phyloP scores from a whole-genome alignment of 2,113 vertebrate species.

The Dermatemys mawii region DNA sequence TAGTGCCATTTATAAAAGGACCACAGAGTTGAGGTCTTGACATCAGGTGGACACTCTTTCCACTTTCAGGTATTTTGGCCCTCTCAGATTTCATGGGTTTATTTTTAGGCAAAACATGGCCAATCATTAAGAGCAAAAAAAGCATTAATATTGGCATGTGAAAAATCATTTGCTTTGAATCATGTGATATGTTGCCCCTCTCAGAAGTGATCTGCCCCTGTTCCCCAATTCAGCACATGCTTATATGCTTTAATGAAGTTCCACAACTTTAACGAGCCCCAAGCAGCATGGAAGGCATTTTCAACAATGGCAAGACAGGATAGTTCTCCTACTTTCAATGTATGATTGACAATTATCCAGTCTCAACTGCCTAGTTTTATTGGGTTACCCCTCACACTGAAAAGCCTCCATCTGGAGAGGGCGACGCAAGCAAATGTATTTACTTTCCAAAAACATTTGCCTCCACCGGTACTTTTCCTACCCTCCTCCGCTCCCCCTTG shows the following conservation, averaged over 20 bases:
- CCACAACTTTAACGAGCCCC: not conserved
- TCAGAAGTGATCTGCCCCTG: not conserved
- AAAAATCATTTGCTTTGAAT: not conserved
- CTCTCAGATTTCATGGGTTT: not conserved
- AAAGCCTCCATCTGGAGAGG: not conserved
- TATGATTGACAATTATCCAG: not conserved
- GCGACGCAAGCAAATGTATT: not conserved
- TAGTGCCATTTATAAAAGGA: not conserved
- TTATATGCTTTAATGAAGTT: not conserved
- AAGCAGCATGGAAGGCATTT: not conserved
- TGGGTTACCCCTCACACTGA: not conserved
- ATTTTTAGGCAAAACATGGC: not conserved
- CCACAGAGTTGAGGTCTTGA: not conserved
- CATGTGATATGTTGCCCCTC: no score
- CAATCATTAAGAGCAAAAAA: no score
- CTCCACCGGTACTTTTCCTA: no score
- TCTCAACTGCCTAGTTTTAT: not conserved
- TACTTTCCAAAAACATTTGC: not conserved
- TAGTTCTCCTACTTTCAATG: not conserved
- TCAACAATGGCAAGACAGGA: not conserved
- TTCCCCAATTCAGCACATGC: not conserved
- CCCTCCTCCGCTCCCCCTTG: no score
- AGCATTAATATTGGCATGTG: not conserved
- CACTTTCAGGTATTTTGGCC: not conserved
- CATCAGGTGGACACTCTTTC: not conserved